Evolutionary conservation across 2,888 invertebrate species (phyloP).

Genomic region (Schizaphis graminum): DNA sequence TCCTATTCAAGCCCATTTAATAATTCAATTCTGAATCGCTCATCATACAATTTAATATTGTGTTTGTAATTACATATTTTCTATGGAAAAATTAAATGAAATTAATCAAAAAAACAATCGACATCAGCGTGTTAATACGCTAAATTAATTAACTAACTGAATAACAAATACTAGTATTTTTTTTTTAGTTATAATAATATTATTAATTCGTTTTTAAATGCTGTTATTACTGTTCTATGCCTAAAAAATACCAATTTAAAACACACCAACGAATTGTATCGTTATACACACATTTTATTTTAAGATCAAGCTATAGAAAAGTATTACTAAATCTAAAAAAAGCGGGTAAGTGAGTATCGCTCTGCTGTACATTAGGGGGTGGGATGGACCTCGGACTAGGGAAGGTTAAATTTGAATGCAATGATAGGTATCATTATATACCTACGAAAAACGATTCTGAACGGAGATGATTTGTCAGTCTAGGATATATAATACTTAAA

Average conservation of each 20-base stretch:
- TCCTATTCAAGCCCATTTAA: no score
- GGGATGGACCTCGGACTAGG: no score
- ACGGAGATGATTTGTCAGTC: no score
- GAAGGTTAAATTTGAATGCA: no score
- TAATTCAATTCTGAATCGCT: no score
- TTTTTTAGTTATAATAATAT: neutral
- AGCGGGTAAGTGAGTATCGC: no score
- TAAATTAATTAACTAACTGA: neutral
- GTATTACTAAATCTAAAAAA: neutral
- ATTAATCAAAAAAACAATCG: neutral
- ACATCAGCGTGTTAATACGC: neutral
- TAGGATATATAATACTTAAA: no score
- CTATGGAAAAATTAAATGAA: neutral
- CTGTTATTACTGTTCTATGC: neutral
- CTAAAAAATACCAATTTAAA: neutral
- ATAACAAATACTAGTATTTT: neutral
- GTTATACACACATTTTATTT: neutral
- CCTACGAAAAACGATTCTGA: no score
- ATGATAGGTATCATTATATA: no score
- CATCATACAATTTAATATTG: neutral
- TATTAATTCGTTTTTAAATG: neutral
- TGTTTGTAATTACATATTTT: neutral
- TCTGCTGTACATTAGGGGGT: no score
- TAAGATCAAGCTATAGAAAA: neutral
- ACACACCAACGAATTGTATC: neutral